These are phyloP conservation scores for Blomia tropicalis DNA, from an alignment of 2,888 invertebrate genomes.

Conservation along the genomic window DNA sequence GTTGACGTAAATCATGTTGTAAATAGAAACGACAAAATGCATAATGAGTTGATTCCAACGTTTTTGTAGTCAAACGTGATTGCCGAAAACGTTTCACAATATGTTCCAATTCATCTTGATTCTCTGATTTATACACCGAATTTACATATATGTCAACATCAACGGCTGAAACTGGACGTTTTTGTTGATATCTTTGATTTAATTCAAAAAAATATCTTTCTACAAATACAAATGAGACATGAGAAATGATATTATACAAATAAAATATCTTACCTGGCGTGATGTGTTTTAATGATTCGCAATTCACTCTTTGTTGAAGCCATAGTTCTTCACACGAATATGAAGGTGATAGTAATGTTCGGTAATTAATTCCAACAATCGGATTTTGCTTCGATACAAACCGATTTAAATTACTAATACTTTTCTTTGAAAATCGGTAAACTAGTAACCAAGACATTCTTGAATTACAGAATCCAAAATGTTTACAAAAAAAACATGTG, in stretches of 20 bases:
- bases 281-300: not conserved
- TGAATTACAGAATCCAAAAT: too few species aligned
- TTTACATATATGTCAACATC: conserved; percentile 71
- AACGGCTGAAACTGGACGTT: conserved; percentile 51
- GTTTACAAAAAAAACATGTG: too few species aligned
- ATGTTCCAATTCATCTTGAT: conserved; percentile 55
- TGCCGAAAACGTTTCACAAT: conserved; percentile 45
- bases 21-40: conserved; percentile 48
- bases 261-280: not conserved
- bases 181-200: conserved; percentile 48
- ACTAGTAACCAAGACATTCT: too few species aligned
- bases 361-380: too few species aligned
- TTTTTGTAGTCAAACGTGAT: conserved; percentile 52
- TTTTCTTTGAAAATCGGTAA: too few species aligned
- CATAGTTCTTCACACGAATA: conserved; percentile 56
- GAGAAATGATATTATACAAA: not conserved
- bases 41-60: conserved; percentile 62
- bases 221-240: conserved; percentile 31
- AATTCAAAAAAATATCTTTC: conserved; percentile 54
- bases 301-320: conserved; percentile 33
- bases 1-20: conserved; percentile 43
- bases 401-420: too few species aligned
- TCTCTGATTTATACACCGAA: conserved; percentile 42
- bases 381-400: too few species aligned
- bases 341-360: conserved; percentile 51